Evolutionary conservation across 2,888 invertebrate genomes (phyloP), one percentile per base, ranked within the genome.

Genomic region (Phortica magna): DNA sequence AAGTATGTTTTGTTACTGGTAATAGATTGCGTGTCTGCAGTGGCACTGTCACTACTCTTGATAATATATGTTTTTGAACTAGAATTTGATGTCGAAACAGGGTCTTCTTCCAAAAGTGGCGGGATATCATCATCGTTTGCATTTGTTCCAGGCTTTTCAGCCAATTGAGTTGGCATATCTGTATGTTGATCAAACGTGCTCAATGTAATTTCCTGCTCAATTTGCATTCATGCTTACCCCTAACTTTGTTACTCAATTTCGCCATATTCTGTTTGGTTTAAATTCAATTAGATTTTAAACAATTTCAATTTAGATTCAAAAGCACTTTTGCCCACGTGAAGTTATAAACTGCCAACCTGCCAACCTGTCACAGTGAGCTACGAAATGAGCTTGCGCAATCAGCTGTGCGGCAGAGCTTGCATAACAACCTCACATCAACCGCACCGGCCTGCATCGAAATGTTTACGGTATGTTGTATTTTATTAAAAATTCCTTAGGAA

Each of bases 11-110:
- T 9, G 0, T 1, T 48, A 14, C 48, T 48, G 9, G 48, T 48
- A 48, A 12, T 5, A 39, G 7, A 9, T 2, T 14, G 17, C 43
- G 7, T 48, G 75, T 75, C 68, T 41, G 70, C 73, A 14, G 71
- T 19, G 10, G 75, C 73, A 17, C 48, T 73, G 59, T 75, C 61
- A 22, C n/a, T 55, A 55, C 22, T 61, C 14, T 48, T 48, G 48
- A 48, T 48, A 14, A 48, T 5, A 14, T 12, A 48, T 12, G 48
- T 48, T 14, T 2, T 48, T 12, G 48, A 12, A 2, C 48, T 48
- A 12, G 48, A 12, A 7, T 14, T 48, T 48, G 48, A 48, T 1
- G 10, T 48, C 48, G 10, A 31, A 31, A 1, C 31, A 31, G 31
- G 31, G 3, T 31, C 31, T 31, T 31, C 55, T 2, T 55, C 55